phyloP scores from a whole-genome alignment of 2,888 invertebrate genomes.

The Branchinecta sandiegonensis region DNA sequence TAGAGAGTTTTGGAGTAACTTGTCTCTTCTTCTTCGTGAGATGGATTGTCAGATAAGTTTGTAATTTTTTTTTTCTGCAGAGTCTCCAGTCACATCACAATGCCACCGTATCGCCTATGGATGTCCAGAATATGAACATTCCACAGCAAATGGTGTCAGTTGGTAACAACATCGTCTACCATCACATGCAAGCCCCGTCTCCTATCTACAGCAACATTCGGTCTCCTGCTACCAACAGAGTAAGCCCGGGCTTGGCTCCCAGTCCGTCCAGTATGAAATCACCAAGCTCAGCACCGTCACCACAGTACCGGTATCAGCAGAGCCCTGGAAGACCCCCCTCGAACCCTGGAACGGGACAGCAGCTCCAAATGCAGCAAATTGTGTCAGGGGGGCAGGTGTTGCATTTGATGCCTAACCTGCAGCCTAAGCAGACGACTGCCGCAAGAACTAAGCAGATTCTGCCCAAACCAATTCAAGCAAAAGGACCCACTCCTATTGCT shows the following conservation, averaged over 20 bases:
- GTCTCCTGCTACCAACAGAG: background rate
- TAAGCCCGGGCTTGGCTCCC: background rate
- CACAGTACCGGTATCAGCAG: background rate
- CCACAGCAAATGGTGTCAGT: background rate
- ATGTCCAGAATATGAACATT: background rate
- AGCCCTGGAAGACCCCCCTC: constrained; percentile 13
- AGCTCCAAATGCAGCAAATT: constrained; percentile 1
- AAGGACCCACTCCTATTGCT: background rate
- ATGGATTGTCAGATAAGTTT: no score
- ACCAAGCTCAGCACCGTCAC: constrained; percentile 6
- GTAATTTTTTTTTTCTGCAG: background rate
- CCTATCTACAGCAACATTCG: background rate
- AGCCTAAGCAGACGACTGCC: background rate
- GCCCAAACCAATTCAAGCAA: constrained; percentile 9
- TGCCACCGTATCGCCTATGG: constrained; percentile 4
- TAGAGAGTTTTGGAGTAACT: no score
- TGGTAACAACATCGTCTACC: background rate
- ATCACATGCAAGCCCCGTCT: constrained; percentile 14
- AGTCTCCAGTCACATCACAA: background rate
- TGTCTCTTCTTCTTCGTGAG: no score
- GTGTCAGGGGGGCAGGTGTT: constrained; percentile 6
- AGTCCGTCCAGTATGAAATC: constrained; percentile 10
- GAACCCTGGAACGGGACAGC: background rate
- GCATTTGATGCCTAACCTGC: background rate
- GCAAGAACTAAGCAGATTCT: background rate